Conservation (phyloP, 2,888 invertebrate genomes). For the Emmelina monodactyla region DNA sequence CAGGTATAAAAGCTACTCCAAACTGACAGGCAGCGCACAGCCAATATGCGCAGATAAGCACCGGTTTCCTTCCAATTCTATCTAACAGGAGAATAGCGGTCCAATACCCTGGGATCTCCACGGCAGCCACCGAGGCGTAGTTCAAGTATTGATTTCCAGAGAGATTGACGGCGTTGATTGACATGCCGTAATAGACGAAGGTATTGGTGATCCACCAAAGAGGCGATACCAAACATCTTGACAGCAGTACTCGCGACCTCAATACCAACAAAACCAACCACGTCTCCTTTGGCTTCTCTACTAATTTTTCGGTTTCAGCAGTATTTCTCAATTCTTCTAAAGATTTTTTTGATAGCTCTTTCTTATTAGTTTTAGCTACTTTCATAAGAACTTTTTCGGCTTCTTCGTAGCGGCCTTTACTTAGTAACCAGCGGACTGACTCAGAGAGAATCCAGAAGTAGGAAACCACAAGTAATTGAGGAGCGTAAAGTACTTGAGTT, state of each 20-base stretch:
- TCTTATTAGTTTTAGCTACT: conserved; percentile 70
- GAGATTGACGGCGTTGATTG: conserved; percentile 72
- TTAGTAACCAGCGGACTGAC: conserved; percentile 80
- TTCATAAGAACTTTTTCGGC: conserved; percentile 69
- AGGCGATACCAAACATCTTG: conserved; percentile 43
- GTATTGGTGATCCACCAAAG: conserved; percentile 76
- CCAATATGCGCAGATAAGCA: conserved; percentile 63
- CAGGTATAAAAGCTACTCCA: conserved; percentile 60
- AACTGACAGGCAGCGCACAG: conserved; percentile 66
- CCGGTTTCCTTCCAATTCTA: conserved; percentile 64
- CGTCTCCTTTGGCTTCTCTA: conserved; percentile 33
- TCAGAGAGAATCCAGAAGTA: conserved; percentile 79
- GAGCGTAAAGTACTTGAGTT: conserved; percentile 73
- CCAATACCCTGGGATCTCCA: conserved; percentile 74
- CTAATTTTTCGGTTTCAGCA: conserved; percentile 35
- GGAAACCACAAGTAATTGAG: conserved; percentile 71
- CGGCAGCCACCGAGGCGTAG: conserved; percentile 65
- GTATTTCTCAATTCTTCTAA: conserved; percentile 41
- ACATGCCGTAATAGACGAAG: conserved; percentile 75
- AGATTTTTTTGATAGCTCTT: conserved; percentile 61
- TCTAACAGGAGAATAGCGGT: conserved; percentile 65
- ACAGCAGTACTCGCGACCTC: conserved; percentile 31
- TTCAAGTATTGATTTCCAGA: conserved; percentile 72
- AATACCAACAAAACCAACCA: conserved; percentile 38
- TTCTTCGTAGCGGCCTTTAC: conserved; percentile 71